Evolutionary conservation across 1,140 invertebrate genomes (phyloP), one percentile per base, ranked within the genome.

Genomic region (Tyrophagus putrescentiae): DNA sequence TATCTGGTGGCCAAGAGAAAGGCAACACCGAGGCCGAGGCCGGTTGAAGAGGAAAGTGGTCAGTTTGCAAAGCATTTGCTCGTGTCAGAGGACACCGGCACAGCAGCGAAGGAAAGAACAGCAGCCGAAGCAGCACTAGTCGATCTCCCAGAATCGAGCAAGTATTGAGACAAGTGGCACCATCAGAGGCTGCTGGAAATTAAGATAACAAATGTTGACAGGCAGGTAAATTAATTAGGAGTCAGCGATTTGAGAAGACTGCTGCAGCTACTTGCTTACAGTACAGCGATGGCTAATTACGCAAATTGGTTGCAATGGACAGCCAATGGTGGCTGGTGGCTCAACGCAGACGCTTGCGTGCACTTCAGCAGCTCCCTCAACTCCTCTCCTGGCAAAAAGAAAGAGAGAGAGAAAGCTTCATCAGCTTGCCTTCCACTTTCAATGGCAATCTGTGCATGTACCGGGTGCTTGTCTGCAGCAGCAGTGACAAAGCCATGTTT

Each of bases 151-250:
- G n/a, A n/a, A n/a, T n/a, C n/a, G n/a, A n/a, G n/a, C n/a, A n/a
- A n/a, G n/a, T n/a, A n/a, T n/a, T n/a, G n/a, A n/a, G n/a, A n/a
- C n/a, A n/a, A n/a, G n/a, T n/a, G n/a, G n/a, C n/a, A n/a, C n/a
- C n/a, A n/a, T n/a, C n/a, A n/a, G 7, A 7, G 45, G 45, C 18
- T 29, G 6, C 7, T 48, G 18, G 21, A 48, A 48, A 48, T 48
- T 48, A 29, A 48, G 45, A 48, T 18, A 48, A 48, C 45, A 48
- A 48, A 48, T 48, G 7, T 48, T 48, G 45, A 48, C 45, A 48
- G 18, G 45, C 45, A 48, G 18, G 18, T 18, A 48, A 48, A 48
- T 48, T 48, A 48, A 48, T 48, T 48, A 48, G 45, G 7, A 18
- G 45, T 7, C 7, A 48, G 7, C 7, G 18, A 48, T 7, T 48